phyloP scores from a whole-genome alignment of 2,113 vertebrate genomes.

The Scophthalmus maximus region DNA sequence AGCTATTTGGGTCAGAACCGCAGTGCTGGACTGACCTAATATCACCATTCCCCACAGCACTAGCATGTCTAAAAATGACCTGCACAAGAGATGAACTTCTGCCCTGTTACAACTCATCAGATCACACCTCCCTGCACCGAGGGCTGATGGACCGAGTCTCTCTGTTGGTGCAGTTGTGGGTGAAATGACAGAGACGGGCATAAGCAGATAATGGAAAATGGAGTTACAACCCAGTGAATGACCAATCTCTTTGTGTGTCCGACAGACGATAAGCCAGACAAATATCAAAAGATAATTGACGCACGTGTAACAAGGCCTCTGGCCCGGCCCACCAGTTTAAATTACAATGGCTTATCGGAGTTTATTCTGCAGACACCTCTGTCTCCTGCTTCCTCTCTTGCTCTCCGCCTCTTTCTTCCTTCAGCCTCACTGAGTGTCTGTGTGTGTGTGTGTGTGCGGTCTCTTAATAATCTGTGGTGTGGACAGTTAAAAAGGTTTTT shows the following conservation, averaged over 20 bases:
- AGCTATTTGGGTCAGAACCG: background rate
- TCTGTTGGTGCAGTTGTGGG: background rate
- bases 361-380: constrained; percentile 51
- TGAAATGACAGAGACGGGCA: constrained; percentile 1
- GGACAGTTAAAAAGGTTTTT: constrained; percentile 38
- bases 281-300: constrained; percentile 49
- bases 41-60: background rate
- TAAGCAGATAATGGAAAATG: constrained; percentile 18
- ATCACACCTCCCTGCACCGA: background rate
- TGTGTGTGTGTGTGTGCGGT: constrained; percentile 10
- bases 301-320: constrained; percentile 28
- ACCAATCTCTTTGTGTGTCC: constrained; percentile 7
- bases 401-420: constrained; percentile 6
- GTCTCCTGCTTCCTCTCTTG: constrained; percentile 24
- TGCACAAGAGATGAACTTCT: background rate
- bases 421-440: constrained; percentile 13
- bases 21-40: background rate
- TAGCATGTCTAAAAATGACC: background rate
- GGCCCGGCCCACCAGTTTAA: constrained; percentile 27
- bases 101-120: background rate
- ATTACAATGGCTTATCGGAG: constrained; percentile 59
- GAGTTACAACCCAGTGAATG: constrained; percentile 6
- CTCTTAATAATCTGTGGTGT: constrained; percentile 24
- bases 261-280: constrained; percentile 33
- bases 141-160: background rate